These are phyloP conservation scores for Argyra leucocephala DNA, from an alignment of 2,888 invertebrate genomes.

Conservation along the genomic window DNA sequence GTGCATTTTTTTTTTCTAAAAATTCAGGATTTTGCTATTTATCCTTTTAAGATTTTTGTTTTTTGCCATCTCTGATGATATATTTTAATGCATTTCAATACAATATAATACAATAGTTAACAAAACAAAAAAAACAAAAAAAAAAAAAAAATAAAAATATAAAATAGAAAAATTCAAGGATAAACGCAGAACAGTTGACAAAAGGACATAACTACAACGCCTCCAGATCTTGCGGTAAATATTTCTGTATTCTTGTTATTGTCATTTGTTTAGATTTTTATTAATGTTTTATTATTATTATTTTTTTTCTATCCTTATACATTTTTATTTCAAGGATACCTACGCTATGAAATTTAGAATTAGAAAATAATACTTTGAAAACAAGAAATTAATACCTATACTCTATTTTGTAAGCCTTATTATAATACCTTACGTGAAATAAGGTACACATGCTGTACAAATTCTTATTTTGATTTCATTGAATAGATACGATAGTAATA, in stretches of 20 bases:
- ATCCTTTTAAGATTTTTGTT: background rate
- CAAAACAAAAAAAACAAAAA: background rate
- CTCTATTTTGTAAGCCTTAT: background rate
- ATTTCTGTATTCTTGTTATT: background rate
- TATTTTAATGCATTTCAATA: background rate
- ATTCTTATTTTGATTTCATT: too few species aligned
- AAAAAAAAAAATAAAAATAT: background rate
- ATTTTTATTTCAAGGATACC: background rate
- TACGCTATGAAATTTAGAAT: background rate
- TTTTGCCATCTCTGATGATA: background rate
- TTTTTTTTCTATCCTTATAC: background rate
- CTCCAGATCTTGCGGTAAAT: constrained; percentile 12
- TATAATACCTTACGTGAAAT: too few species aligned
- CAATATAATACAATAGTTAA: constrained; percentile 1
- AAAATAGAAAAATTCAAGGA: background rate
- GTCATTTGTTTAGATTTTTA: background rate
- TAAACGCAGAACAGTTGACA: constrained; percentile 8
- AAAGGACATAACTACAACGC: constrained; percentile 19
- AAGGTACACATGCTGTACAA: too few species aligned
- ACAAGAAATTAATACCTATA: background rate
- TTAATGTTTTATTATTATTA: background rate
- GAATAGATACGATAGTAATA: too few species aligned
- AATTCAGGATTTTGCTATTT: background rate
- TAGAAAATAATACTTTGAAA: too few species aligned
- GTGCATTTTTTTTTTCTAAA: background rate